A percentile compares a stretch with the other conserved stretches of the same genome.
phyloP scores from a whole-genome alignment of 2,888 invertebrate genomes.

The Pseudanteris insignis region DNA sequence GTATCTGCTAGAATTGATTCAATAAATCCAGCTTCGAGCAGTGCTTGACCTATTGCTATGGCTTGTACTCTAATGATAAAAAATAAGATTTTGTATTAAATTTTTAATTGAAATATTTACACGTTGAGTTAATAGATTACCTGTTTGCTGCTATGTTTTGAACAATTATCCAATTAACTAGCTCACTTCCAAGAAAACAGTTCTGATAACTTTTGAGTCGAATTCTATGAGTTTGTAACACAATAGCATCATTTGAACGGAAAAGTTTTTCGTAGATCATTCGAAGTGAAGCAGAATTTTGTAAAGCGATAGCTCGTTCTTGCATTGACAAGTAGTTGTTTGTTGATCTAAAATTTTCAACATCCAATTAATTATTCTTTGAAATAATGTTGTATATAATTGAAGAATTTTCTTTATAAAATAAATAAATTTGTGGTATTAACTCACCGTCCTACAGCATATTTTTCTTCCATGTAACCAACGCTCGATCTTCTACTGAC shows the following conservation, averaged over 20 bases:
- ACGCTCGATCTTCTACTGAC: slow-evolving; percentile 73
- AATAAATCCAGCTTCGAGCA: slow-evolving; percentile 80
- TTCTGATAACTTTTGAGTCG: slow-evolving; percentile 78
- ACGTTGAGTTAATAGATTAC: no score
- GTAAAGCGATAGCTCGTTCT: slow-evolving; percentile 69
- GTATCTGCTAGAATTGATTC: slow-evolving; percentile 69
- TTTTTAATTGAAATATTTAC: not conserved
- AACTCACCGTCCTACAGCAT: slow-evolving; percentile 69
- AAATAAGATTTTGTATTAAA: slow-evolving; percentile 11
- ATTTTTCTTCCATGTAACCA: slow-evolving; percentile 81
- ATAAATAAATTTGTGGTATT: not conserved
- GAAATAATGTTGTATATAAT: not conserved
- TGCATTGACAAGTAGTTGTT: slow-evolving; percentile 68
- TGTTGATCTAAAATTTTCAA: slow-evolving; percentile 59
- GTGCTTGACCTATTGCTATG: slow-evolving; percentile 78
- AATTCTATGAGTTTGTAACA: slow-evolving; percentile 74
- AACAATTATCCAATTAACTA: slow-evolving; percentile 85
- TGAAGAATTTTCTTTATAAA: not conserved
- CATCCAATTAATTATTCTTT: not conserved
- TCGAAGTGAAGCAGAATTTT: slow-evolving; percentile 71
- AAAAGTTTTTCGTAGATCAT: slow-evolving; percentile 73
- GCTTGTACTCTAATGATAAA: slow-evolving; percentile 74
- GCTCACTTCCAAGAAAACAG: slow-evolving; percentile 81
- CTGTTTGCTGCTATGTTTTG: slow-evolving; percentile 80
- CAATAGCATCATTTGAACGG: slow-evolving; percentile 69